Base-by-base conservation (phyloP, 2,888 invertebrate genomes). In the Drosophila percnosoma region DNA sequence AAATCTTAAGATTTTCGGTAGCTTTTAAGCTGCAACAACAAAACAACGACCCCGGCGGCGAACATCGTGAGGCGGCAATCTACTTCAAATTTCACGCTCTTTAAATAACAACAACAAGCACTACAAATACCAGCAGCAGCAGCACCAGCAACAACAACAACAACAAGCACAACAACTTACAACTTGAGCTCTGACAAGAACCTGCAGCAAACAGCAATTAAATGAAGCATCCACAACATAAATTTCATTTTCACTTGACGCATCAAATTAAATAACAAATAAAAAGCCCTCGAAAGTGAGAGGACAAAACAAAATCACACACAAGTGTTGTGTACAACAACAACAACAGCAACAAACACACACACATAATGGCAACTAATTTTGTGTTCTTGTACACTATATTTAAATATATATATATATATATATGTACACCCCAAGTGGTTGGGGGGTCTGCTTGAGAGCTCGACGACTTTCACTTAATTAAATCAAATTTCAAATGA, bases 191-290 rank as follows among this genome's bases (percentile, higher is more conserved):
- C 59, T 62, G 66, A 71, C 64, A 72, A 79, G 75, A 77, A 80
- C 74, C 57, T 62, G 55, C 55, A 38, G 68, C 59, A 61, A 76
- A 65, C 53, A 77, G 65, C 79, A 80, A 79, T 79, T 70, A 78
- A 78, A 70, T 78, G 62, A 70, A 78, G 59, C 65, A 74, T 62
- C 48, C 65, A 64, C 52, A 73, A 61, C 66, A 69, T 52, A 82
- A 88, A 81, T 85, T 89, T 89, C 87, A 82, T 82, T 88, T 88
- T 88, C 87, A 88, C 87, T 88, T 87, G 68, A 60, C 55, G 87
- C 84, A 85, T 82, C 82, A 85, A 84, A 83, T 87, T 84, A 87
- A 89, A 84, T 89, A 84, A 87, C 75, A 79, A 74, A 59, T 51
- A 68, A 76, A 71, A 64, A 74, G 57, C 59, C 67, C 73, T 66